These are phyloP conservation scores for Latrodectus hesperus DNA, from an alignment of 2,888 invertebrate genomes.

Conservation along the genomic window DNA sequence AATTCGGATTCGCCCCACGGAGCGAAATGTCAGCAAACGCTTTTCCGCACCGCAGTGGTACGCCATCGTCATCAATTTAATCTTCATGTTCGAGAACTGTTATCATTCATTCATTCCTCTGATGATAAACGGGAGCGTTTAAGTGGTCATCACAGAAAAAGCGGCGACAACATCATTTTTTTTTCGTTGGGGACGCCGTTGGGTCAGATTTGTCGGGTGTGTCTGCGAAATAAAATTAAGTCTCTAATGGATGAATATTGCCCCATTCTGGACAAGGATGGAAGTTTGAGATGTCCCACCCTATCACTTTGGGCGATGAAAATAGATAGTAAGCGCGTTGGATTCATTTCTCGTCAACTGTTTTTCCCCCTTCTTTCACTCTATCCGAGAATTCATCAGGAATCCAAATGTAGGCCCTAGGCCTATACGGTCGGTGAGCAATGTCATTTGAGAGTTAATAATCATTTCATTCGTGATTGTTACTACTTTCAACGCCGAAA, in stretches of 20 bases:
- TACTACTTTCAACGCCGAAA: neutral
- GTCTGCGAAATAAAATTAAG: conserved; percentile 62
- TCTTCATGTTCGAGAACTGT: conserved; percentile 16
- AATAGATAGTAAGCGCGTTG: conserved; percentile 39
- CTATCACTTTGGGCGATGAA: conserved; percentile 61
- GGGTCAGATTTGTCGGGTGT: conserved; percentile 63
- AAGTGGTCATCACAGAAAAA: conserved; percentile 13
- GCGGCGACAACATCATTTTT: conserved; percentile 23
- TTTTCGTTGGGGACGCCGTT: conserved; percentile 3
- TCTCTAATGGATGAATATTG: conserved; percentile 55
- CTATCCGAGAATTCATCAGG: neutral
- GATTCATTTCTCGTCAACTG: conserved; percentile 2
- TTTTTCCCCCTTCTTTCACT: neutral
- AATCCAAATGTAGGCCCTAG: neutral
- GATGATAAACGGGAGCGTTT: conserved; percentile 62
- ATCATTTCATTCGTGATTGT: neutral
- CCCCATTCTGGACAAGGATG: conserved; percentile 18
- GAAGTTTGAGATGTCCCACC: conserved; percentile 19
- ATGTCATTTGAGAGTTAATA: neutral
- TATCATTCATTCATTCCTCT: neutral
- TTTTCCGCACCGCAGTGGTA: neutral
- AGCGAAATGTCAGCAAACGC: neutral
- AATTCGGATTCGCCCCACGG: neutral
- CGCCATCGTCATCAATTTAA: conserved; percentile 24
- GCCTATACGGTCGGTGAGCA: no score